Evolutionary conservation across 2,888 invertebrate species (phyloP), one percentile per base, ranked within the genome.

Genomic region (Plebejus anna): DNA sequence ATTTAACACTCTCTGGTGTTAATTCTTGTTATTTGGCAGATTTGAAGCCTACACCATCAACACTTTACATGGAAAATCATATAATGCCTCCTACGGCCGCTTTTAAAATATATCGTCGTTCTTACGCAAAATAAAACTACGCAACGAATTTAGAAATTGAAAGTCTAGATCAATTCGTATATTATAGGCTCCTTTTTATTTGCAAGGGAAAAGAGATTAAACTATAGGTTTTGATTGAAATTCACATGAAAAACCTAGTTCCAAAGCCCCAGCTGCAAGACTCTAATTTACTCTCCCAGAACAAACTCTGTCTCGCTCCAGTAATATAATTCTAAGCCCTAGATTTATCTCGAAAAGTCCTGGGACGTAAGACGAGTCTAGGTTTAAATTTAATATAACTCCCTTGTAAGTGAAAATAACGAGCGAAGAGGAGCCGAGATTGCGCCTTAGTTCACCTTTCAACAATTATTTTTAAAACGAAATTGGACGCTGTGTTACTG

Each of bases 311-410:
- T 22, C 42, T 72, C 42, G 22, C 42, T 38, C 42, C 42, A 16
- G 73, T 36, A 73, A 73, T 51, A 32, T 28, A 73, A 55, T 16
- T 55, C 72, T 28, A 16, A 73, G 73, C 51, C 32, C 51, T 7
- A 51, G 73, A 73, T 32, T 73, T 73, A 32, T 47, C 16, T 51
- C 51, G 6, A 51, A 32, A 28, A 55, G 73, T 73, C 55, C 51
- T 32, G n/a, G 55, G 51, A 28, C 32, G 28, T 16, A 38, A 75
- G n/a, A 59, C 38, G 76, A 76, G 76, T 76, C 71, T 71, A 76
- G 76, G 51, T 76, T 71, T 76, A 76, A 76, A 76, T 76, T 76
- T 76, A 76, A 76, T 76, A 71, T 70, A 71, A 42, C 57, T 76
- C 76, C 70, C n/a, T 76, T 71, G 76, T 57, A 70, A 76, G 57